Conservation (phyloP, 2,113 vertebrate genomes). For the Bambusicola thoracicus region DNA sequence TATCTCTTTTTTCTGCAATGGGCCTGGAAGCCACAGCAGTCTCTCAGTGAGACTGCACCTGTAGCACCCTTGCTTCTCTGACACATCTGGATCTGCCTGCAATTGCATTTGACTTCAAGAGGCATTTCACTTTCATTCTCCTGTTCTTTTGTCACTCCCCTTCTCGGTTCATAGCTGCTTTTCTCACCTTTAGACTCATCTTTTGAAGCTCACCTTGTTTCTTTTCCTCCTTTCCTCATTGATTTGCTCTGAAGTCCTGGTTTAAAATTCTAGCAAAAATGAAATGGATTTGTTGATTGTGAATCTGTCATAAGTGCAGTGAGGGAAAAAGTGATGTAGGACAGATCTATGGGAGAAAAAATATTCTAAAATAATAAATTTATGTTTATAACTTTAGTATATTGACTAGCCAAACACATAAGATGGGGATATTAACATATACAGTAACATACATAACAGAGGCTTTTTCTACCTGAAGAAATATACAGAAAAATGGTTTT, state of each 20-base stretch:
- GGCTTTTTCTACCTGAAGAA: background rate
- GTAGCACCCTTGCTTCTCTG: fast-evolving
- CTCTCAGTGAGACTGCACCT: fast-evolving
- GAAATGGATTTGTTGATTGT: background rate
- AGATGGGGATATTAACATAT: background rate
- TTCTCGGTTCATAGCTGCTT: background rate
- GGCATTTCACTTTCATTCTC: background rate
- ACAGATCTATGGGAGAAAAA: background rate
- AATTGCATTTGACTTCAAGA: background rate
- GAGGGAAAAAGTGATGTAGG: fast-evolving
- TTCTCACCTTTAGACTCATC: background rate
- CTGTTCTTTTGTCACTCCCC: background rate
- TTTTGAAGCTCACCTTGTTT: background rate
- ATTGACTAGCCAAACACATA: background rate
- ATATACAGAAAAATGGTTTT: background rate
- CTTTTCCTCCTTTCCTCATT: background rate
- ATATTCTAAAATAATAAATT: background rate
- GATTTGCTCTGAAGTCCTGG: background rate
- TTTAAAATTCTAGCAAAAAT: background rate
- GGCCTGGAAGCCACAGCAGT: background rate
- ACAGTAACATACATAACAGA: background rate
- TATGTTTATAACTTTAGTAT: background rate
- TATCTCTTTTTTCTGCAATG: background rate
- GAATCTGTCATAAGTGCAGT: background rate
- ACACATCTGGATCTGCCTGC: background rate